A percentile compares a stretch with the other conserved stretches of the same genome.
These are phyloP conservation scores for Parnassius glacialis DNA, from an alignment of 2,888 invertebrate species.

Conservation along the genomic window DNA sequence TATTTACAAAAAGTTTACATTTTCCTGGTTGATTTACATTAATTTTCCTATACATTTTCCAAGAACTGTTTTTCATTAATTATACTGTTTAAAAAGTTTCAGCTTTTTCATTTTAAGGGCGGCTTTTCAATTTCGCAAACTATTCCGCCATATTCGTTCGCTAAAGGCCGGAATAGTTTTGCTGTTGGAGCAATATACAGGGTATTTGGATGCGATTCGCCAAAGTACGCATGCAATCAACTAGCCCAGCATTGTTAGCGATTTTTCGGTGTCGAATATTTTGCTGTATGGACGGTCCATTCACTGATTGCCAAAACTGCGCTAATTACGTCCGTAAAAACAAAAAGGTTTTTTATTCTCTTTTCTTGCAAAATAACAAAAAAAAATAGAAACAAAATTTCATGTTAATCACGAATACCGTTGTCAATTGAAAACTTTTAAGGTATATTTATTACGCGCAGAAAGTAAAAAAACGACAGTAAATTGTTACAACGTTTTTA, in stretches of 20 bases:
- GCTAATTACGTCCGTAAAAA: not conserved
- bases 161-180: slow-evolving; percentile 23
- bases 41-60: no score
- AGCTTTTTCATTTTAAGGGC: slow-evolving; percentile 5
- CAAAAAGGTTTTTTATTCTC: no score
- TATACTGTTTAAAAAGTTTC: slow-evolving; percentile 6
- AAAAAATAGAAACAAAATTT: no score
- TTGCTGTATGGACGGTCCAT: slow-evolving; percentile 11
- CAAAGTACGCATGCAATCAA: slow-evolving; percentile 23
- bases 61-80: no score
- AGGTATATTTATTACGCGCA: no score
- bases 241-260: slow-evolving; percentile 20
- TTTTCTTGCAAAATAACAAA: no score
- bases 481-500: no score
- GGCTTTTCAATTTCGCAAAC: slow-evolving; percentile 13
- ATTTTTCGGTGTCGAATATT: slow-evolving; percentile 24
- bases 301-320: slow-evolving; percentile 2
- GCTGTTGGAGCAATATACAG: slow-evolving; percentile 21
- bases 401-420: no score
- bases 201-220: slow-evolving; percentile 22
- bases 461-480: no score
- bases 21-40: no score
- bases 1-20: no score
- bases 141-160: slow-evolving; percentile 18
- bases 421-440: no score